Evolutionary conservation across 2,888 invertebrate species (phyloP), one percentile per base, ranked within the genome.

Genomic region (Hydrotaea cyrtoneurina): DNA sequence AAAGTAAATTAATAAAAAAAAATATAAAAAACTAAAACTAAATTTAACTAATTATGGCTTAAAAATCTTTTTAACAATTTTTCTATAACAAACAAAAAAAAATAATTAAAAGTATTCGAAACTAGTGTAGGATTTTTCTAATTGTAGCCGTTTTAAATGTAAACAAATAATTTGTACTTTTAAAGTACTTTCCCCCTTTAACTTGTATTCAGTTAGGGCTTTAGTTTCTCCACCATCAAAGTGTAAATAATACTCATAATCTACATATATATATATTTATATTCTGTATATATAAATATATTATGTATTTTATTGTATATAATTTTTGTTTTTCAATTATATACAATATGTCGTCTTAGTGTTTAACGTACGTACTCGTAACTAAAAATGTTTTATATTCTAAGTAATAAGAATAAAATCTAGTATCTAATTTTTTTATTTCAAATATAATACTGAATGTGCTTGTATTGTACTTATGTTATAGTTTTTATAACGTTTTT

Each of bases 241-340:
- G 36, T 69, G 69, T 69, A 69, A 69, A 69, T 69, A 69, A 69
- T 69, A 69, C 69, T 69, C 69, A 19, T 66, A 66, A 31, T 46
- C 43, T 26, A 26, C 13, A 39, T 2, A 0, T 59, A 59, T 8
- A 59, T 26, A n/a, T 59, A 26, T 26, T 26, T 59, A 59, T 15
- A 10, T 59, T 26, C 15, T 59, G 59, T 59, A 11, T 8, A 59
- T 59, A 59, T 15, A 10, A n/a, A 59, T 59, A 59, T 15, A 10
- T 59, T 26, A 15, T 59, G 59, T 59, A 11, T 8, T 39, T 39
- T 23, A 46, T 66, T 46, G 69, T 39, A 17, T 39, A 39, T 39
- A 36, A 55, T 43, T n/a, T 71, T n/a, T 13, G 13, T 50, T 50
- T 50, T 71, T 74, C 36, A 11, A 74, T 21, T 74, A 39, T 23